These are phyloP conservation scores for Drosophila peninsularis DNA, from an alignment of 2,888 invertebrate genomes.

Conservation along the genomic window DNA sequence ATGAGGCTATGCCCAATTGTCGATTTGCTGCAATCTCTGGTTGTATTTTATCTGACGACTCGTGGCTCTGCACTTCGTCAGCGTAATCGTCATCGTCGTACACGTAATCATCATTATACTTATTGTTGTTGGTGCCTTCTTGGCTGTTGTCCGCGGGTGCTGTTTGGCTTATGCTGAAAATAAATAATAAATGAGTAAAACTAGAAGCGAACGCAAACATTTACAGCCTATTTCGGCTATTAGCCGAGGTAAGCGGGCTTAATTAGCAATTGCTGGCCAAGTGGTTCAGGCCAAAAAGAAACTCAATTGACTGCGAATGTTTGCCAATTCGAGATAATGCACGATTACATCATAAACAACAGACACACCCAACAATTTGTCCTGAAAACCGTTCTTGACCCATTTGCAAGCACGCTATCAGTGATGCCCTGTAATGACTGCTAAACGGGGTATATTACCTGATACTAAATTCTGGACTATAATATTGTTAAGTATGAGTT, in stretches of 20 bases:
- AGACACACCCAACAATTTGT: slow-evolving; percentile 65
- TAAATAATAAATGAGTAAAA: background rate
- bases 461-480: no score
- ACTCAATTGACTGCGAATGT: slow-evolving; percentile 31
- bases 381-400: slow-evolving; percentile 68
- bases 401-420: slow-evolving; percentile 44
- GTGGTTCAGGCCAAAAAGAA: slow-evolving; percentile 44
- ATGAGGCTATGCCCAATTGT: slow-evolving; percentile 45
- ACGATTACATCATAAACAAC: slow-evolving; percentile 29
- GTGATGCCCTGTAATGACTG: slow-evolving; percentile 17
- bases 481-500: background rate
- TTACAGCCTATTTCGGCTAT: slow-evolving; percentile 33
- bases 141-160: slow-evolving; percentile 60
- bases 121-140: slow-evolving; percentile 52
- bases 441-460: background rate
- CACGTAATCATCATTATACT: slow-evolving; percentile 53
- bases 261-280: slow-evolving; percentile 41
- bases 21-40: slow-evolving; percentile 64
- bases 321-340: slow-evolving; percentile 37
- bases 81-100: slow-evolving; percentile 69
- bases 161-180: slow-evolving; percentile 71
- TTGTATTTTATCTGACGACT: slow-evolving; percentile 10
- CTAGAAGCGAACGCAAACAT: slow-evolving; percentile 14
- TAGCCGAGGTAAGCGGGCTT: slow-evolving; percentile 17
- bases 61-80: slow-evolving; percentile 46